These are phyloP conservation scores for Drosophila guanche DNA, from an alignment of 1,140 invertebrate species.

Conservation along the genomic window DNA sequence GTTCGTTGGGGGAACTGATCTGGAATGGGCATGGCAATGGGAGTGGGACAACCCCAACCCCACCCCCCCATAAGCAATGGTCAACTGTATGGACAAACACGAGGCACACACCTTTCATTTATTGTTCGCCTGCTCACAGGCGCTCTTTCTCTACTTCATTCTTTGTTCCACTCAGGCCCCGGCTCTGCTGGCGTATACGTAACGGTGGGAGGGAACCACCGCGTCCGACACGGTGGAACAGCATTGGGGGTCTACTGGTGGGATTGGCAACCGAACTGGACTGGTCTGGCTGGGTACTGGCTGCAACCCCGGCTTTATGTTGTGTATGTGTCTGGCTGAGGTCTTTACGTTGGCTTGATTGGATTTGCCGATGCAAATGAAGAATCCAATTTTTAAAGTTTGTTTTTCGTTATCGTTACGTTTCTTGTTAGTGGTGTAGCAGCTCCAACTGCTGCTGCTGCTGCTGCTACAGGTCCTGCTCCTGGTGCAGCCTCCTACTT, in stretches of 20 bases:
- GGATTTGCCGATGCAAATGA: constrained; percentile 83
- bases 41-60: constrained; percentile 1
- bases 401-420: constrained; percentile 83
- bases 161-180: constrained; percentile 14
- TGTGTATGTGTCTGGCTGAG: constrained; percentile 75
- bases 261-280: constrained; percentile 2
- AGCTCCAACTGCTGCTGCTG: constrained; percentile 17
- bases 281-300: constrained; percentile 15
- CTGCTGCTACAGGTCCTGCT: background rate
- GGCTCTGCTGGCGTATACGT: constrained; percentile 51
- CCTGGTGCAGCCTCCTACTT: too few species aligned
- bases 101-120: constrained; percentile 78
- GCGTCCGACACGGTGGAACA: background rate
- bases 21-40: background rate
- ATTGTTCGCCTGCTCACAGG: constrained; percentile 52
- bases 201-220: constrained; percentile 24
- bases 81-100: constrained; percentile 74
- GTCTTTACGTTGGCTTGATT: constrained; percentile 83
- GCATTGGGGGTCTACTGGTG: too few species aligned
- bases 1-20: constrained; percentile 4
- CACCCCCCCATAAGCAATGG: constrained; percentile 64
- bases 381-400: constrained; percentile 83
- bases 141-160: background rate
- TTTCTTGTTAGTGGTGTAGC: constrained; percentile 71
- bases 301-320: constrained; percentile 68